These are phyloP conservation scores for Entomyzon cyanotis DNA, from an alignment of 2,113 vertebrate genomes.

Conservation along the genomic window DNA sequence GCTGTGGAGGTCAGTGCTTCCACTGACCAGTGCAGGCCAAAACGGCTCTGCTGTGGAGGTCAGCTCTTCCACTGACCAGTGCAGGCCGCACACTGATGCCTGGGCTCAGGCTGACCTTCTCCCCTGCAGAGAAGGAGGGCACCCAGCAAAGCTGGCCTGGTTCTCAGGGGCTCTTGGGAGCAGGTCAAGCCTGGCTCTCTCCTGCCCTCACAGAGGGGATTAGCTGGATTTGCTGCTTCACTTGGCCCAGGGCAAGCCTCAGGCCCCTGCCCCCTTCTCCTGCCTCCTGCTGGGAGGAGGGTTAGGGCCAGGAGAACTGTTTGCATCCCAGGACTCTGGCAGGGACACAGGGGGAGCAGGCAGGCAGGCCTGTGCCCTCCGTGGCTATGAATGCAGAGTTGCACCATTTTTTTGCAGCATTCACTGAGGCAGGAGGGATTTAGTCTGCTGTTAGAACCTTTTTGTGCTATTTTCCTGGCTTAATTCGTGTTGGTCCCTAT, in stretches of 20 bases:
- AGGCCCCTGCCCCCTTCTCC: background rate
- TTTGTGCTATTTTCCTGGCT: background rate
- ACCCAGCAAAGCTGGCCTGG: background rate
- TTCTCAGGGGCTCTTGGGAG: background rate
- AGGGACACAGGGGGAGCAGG: fast-evolving
- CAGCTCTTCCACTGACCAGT: too few species aligned
- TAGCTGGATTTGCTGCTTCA: background rate
- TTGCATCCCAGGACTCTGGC: fast-evolving
- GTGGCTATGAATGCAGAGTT: background rate
- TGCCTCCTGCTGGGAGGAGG: background rate
- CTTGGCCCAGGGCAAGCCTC: background rate
- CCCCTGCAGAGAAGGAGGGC: background rate
- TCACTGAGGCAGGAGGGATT: background rate
- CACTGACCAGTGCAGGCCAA: too few species aligned
- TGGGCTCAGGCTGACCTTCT: background rate
- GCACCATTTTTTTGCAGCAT: background rate
- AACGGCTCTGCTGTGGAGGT: too few species aligned
- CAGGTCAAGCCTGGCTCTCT: background rate
- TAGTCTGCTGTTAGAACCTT: background rate
- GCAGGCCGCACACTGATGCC: fast-evolving
- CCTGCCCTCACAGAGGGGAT: background rate
- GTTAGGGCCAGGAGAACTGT: background rate
- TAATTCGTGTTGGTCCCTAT: background rate
- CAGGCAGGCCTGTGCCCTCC: background rate
- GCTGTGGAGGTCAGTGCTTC: too few species aligned